These are phyloP conservation scores for Cephalotes varians DNA, from an alignment of 2,888 invertebrate genomes.

Conservation along the genomic window DNA sequence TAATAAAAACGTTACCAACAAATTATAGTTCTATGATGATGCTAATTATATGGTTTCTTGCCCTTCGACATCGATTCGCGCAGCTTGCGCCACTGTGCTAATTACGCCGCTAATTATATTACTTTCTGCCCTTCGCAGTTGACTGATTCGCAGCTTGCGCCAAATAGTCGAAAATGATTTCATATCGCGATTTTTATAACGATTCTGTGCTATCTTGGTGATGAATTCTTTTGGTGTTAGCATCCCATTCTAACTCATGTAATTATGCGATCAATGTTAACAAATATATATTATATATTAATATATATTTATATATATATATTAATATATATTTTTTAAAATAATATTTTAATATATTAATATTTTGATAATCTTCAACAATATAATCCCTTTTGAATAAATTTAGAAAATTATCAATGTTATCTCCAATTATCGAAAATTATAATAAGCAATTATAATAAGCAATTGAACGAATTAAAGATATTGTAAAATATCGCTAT, in stretches of 20 bases:
- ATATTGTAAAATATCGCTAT: not conserved
- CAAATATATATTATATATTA: too few species aligned
- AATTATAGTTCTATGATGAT: constrained; percentile 16
- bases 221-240: not conserved
- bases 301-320: too few species aligned
- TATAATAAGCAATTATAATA: not conserved
- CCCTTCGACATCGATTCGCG: constrained; percentile 22
- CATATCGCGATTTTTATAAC: constrained; percentile 2
- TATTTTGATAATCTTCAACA: not conserved
- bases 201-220: not conserved
- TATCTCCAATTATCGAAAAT: not conserved
- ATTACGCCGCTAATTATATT: constrained; percentile 65
- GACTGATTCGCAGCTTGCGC: constrained; percentile 17
- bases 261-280: not conserved
- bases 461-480: not conserved
- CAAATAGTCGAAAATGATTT: constrained; percentile 27
- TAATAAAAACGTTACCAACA: not conserved
- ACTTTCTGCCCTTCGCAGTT: constrained; percentile 57
- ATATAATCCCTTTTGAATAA: not conserved
- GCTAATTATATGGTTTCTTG: constrained; percentile 37
- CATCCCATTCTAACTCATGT: not conserved
- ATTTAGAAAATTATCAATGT: not conserved
- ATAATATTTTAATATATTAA: too few species aligned
- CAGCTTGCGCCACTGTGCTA: constrained; percentile 53
- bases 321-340: too few species aligned